Evolutionary conservation across 2,797 vertebrate genomes (phyloP).

Genomic region (Centropyge bicolor): DNA sequence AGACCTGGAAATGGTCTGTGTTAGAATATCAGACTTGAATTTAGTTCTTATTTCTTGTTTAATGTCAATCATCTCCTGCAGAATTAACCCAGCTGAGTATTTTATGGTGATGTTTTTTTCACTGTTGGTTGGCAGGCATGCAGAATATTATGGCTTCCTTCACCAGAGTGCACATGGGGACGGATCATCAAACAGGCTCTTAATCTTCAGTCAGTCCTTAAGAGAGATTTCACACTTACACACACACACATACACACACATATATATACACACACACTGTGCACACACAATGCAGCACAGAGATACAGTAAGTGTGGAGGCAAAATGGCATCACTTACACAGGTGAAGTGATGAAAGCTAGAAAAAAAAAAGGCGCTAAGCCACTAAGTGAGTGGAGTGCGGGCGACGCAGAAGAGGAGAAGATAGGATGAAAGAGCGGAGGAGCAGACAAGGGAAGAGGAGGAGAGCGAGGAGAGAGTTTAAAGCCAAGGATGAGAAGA

Average conservation of each 20-base stretch:
- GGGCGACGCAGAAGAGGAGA: constrained; percentile 4
- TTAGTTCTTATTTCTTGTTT: constrained; percentile 17
- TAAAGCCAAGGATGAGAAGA: constrained; percentile 60
- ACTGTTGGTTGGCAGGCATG: constrained; percentile 26
- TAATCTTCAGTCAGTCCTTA: constrained; percentile 53
- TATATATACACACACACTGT: constrained; percentile 15
- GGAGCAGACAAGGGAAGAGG: constrained; percentile 33
- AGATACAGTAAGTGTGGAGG: constrained; percentile 40
- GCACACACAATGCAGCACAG: constrained; percentile 30
- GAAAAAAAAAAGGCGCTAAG: constrained; percentile 54
- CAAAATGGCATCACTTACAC: constrained; percentile 57
- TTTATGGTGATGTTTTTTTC: constrained; percentile 34
- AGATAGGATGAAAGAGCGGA: constrained; percentile 55
- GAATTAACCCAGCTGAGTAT: constrained; percentile 33
- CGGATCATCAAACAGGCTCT: constrained; percentile 42
- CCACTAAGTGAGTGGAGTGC: constrained; percentile 39
- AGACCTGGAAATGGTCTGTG: constrained; percentile 10
- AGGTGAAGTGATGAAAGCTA: constrained; percentile 59
- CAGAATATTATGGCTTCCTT: constrained; percentile 37
- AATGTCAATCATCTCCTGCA: constrained; percentile 24
- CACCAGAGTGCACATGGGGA: constrained; percentile 46
- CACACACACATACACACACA: constrained; percentile 37
- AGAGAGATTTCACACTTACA: constrained; percentile 47
- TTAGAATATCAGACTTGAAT: constrained; percentile 19
- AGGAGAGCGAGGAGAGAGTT: constrained; percentile 39